Evolutionary conservation across 2,797 vertebrate species (phyloP), one percentile per base, ranked within the genome.

Genomic region (Pseudotriccus pelzelni): DNA sequence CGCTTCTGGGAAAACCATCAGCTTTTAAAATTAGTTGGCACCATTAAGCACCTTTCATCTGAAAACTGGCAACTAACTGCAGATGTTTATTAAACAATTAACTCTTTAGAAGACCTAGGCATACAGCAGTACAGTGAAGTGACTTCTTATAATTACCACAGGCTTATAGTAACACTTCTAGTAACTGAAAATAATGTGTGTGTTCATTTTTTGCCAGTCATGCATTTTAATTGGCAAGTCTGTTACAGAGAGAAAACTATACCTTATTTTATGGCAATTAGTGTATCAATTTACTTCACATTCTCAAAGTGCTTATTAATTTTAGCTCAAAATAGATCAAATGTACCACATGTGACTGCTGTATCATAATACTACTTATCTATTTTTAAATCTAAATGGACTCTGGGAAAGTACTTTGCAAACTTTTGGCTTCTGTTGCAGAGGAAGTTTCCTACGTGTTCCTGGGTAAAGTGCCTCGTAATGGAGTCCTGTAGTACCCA

Each of bases 301-400:
- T 95, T 97, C 92, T 96, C 78, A 30, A 92, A 67, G 89, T 90
- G 85, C 89, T 96, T 96, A 96, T 93, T 97, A 95, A 95, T 95
- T 96, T 97, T 95, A 96, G 95, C 94, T 94, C 94, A 84, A 90
- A 93, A 94, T 94, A 95, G 93, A 94, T 90, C 94, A 89, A 94
- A 96, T 94, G 90, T 91, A 92, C 91, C 59, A 86, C 91, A 96
- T 97, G 96, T 97, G 93, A 96, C 96, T 96, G 87, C 89, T 89
- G 91, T 96, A 95, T 96, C 93, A 72, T 96, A 96, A 94, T 96
- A 95, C 92, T 96, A 84, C 84, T 50, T 74, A 89, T 85, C 96
- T 97, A 97, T 97, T 96, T 96, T 95, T 96, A 97, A 94, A 96
- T 75, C 89, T 91, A 96, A 95, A 92, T 93, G 92, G 88, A 96